Evolutionary conservation across 2,888 invertebrate species (phyloP), one percentile per base, ranked within the genome.

Genomic region (Aphodius granarius): DNA sequence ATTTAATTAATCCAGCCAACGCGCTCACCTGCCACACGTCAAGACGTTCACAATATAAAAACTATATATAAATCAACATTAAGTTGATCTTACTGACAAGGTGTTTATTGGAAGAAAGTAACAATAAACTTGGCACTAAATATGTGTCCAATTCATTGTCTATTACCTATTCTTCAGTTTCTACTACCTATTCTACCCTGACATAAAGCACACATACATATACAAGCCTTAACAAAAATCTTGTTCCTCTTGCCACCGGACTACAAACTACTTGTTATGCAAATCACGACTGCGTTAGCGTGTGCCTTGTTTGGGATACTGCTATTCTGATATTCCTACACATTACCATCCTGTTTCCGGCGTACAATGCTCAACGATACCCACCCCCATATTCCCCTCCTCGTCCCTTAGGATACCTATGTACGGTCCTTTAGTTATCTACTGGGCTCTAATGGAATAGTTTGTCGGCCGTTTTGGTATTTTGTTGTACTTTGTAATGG

Each of bases 271-370:
- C 75, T 76, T 78, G 73, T 73, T 71, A 78, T 78, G 77, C 78
- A 78, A 71, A 73, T 68, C 78, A 76, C 76, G 78, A 74, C 21
- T 71, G 73, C 72, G 68, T 21, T 68, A 68, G 20, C 72, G 75
- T 75, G 75, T 72, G 77, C 76, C 76, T 77, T 73, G 76, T 77
- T 78, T 77, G 75, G 76, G 71, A 66, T 76, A 76, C 75, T 78
- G 71, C 71, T 77, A 76, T 73, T 78, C 77, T 76, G 72, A 76
- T 76, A 72, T 72, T 72, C 72, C 72, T 21, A 62, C 63, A 63
- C 72, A 62, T 63, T 72, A 72, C 72, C 72, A 72, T 72, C 43
- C 18, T 18, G 72, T 72, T 72, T 72, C 72, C 72, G 72, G 72
- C 43, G 43, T 43, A 43, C 13, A 43, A 43, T 43, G 43, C 43